Conservation (phyloP, 2,113 vertebrate genomes). For the Chloroceryle aenea region DNA sequence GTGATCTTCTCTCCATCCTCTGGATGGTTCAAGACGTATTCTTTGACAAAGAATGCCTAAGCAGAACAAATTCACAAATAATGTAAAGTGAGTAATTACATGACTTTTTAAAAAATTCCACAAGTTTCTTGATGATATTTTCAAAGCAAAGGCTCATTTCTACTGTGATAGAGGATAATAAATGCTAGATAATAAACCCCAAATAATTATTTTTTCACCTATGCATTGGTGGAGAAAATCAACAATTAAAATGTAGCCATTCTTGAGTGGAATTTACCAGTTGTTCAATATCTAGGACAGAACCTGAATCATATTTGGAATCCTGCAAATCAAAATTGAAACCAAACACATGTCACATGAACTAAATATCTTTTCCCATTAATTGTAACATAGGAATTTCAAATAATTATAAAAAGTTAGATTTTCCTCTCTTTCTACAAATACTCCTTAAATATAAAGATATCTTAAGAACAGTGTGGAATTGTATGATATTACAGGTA, state of each 20-base stretch:
- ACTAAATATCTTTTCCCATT: neutral
- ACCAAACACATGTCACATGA: neutral
- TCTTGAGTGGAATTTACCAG: neutral
- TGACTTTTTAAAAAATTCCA: neutral
- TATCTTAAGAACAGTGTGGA: neutral
- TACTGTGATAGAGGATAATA: neutral
- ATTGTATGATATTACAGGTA: neutral
- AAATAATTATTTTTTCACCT: neutral
- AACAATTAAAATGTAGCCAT: neutral
- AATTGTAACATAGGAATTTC: neutral
- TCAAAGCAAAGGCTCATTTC: neutral
- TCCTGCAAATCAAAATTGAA: neutral
- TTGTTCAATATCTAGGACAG: neutral
- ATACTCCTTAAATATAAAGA: neutral
- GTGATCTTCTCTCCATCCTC: conserved; percentile 98
- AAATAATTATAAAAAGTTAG: neutral
- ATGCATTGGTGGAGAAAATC: neutral
- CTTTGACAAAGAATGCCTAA: conserved; percentile 97
- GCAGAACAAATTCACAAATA: neutral
- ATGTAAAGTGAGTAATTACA: neutral
- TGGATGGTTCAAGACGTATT: conserved; percentile 94
- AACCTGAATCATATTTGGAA: neutral
- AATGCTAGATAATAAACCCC: neutral
- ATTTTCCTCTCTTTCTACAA: neutral
- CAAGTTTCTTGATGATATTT: neutral